phyloP scores from a whole-genome alignment of 2,888 invertebrate species.

The Pocota personata region DNA sequence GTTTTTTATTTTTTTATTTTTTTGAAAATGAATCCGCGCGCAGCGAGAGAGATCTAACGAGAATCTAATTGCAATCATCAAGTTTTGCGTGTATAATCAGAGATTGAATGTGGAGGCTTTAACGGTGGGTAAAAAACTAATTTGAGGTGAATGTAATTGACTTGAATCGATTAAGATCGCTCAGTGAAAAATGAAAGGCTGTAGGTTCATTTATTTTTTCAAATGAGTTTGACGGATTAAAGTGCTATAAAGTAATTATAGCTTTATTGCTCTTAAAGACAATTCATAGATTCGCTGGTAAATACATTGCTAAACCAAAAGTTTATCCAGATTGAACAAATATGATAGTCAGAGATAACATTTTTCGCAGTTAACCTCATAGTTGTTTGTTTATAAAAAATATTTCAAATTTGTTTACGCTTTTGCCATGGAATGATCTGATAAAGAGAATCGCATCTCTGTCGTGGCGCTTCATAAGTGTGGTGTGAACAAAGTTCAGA shows the following conservation, averaged over 20 bases:
- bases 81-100: slow-evolving; percentile 18
- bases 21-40: slow-evolving; percentile 18
- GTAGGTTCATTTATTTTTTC: neutral
- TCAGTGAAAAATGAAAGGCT: slow-evolving; percentile 21
- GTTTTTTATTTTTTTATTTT: too few species aligned
- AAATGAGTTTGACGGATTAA: neutral
- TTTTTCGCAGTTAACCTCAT: too few species aligned
- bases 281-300: too few species aligned
- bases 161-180: slow-evolving; percentile 40
- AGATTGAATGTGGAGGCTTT: slow-evolving; percentile 17
- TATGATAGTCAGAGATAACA: too few species aligned
- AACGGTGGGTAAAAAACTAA: slow-evolving; percentile 15
- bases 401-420: too few species aligned
- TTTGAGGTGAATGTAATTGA: slow-evolving; percentile 56
- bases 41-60: slow-evolving; percentile 47
- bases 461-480: too few species aligned
- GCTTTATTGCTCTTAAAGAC: neutral
- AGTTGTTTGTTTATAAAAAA: too few species aligned
- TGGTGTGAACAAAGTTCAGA: too few species aligned
- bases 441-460: too few species aligned
- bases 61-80: slow-evolving; percentile 63
- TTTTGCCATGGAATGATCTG: too few species aligned
- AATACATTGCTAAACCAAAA: too few species aligned
- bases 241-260: neutral
- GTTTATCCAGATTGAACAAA: too few species aligned